Evolutionary conservation across 1,140 invertebrate species (phyloP).

Genomic region (Anastrepha obliqua): DNA sequence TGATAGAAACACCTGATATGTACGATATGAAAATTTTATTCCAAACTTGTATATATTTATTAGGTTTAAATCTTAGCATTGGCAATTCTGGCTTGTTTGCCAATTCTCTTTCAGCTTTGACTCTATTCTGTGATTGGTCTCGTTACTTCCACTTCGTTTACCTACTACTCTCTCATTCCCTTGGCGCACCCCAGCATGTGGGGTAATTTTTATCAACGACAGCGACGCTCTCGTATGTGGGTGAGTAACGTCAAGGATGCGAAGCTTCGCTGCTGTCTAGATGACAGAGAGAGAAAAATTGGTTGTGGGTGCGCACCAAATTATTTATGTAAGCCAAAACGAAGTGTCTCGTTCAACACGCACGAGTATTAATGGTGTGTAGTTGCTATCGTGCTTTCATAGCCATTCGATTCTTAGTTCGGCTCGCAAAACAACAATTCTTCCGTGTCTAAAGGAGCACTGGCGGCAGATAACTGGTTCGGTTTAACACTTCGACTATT

Average conservation of each 20-base stretch:
- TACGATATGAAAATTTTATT: no score
- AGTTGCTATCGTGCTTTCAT: conserved; percentile 6
- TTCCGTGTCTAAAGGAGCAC: background rate
- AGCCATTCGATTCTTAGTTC: conserved; percentile 17
- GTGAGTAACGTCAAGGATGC: conserved; percentile 47
- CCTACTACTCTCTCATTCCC: background rate
- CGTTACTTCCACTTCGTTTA: conserved; percentile 38
- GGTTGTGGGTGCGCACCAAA: conserved; percentile 4
- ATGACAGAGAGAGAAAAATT: background rate
- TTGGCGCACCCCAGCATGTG: background rate
- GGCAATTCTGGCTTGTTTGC: background rate
- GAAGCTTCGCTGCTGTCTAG: background rate
- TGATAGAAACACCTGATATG: no score
- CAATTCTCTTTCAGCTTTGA: background rate
- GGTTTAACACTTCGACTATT: background rate
- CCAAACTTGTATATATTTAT: no score
- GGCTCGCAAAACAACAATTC: background rate
- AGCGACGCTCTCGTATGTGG: conserved; percentile 8
- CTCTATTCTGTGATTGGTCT: conserved; percentile 22
- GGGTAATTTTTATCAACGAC: background rate
- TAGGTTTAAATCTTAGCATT: background rate
- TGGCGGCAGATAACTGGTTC: background rate
- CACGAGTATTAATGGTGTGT: background rate
- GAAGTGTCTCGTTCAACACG: background rate
- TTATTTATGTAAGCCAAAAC: background rate